phyloP scores from a whole-genome alignment of 2,888 invertebrate species.

The Azorinus chamasolen region DNA sequence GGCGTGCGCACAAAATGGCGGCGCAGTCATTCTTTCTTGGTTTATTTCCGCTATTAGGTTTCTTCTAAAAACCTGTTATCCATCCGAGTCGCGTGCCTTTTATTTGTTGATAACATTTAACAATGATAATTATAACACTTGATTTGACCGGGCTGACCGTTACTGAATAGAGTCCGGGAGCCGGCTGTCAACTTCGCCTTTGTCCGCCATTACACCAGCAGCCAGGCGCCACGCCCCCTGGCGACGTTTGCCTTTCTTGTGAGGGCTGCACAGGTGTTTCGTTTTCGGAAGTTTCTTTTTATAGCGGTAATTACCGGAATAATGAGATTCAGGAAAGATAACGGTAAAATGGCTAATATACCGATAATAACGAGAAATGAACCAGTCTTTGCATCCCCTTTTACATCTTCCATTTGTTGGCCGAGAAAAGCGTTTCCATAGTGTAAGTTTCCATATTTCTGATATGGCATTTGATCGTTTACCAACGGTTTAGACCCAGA shows the following conservation, averaged over 20 bases:
- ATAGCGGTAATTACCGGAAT: too few relatives aligned
- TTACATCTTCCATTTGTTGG: too few relatives aligned
- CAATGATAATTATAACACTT: slow-evolving; percentile 61
- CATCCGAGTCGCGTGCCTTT: slow-evolving; percentile 62
- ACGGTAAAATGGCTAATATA: slow-evolving; percentile 5
- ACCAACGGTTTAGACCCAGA: too few relatives aligned
- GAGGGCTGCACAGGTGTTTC: slow-evolving; percentile 32
- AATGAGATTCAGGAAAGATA: not conserved
- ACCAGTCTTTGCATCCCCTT: too few relatives aligned
- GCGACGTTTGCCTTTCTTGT: slow-evolving; percentile 15
- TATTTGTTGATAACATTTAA: slow-evolving; percentile 59
- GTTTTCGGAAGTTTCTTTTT: too few relatives aligned
- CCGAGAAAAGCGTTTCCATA: too few relatives aligned
- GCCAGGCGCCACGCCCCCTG: slow-evolving; percentile 21
- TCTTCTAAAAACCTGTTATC: slow-evolving; percentile 56
- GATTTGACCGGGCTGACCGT: slow-evolving; percentile 52
- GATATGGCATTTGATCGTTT: too few relatives aligned
- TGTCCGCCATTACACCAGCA: slow-evolving; percentile 1
- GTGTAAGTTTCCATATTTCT: too few relatives aligned
- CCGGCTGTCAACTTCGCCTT: slow-evolving; percentile 9
- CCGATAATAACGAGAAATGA: not conserved
- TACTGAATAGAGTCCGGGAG: slow-evolving; percentile 33
- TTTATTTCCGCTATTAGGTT: slow-evolving; percentile 25
- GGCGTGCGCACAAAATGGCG: slow-evolving; percentile 28
- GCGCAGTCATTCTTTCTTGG: slow-evolving; percentile 6